Percentiles rank a stretch among this genome's conserved stretches.
Conservation (phyloP, 2,888 invertebrate genomes). For the Calliopum simillimum region DNA sequence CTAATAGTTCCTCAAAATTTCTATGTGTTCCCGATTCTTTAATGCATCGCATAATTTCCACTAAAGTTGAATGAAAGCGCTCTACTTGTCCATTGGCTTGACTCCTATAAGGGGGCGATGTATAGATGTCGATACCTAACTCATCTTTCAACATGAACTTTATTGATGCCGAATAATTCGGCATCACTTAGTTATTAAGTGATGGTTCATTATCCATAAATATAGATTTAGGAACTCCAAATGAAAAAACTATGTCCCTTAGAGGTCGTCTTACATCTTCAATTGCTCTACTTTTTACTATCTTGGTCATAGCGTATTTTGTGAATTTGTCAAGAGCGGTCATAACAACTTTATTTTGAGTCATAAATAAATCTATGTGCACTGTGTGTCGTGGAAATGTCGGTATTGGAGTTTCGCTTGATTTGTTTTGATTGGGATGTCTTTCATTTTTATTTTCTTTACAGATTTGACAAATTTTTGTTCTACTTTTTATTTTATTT, state of each 20-base stretch:
- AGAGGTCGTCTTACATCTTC: slow-evolving; percentile 37
- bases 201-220: slow-evolving; percentile 42
- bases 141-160: slow-evolving; percentile 34
- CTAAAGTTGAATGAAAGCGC: too few relatives aligned
- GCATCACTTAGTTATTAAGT: too few relatives aligned
- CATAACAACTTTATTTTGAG: not conserved
- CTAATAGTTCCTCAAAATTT: slow-evolving; percentile 14
- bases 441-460: too few relatives aligned
- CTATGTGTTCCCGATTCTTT: slow-evolving; percentile 30
- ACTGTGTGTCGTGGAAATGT: not conserved
- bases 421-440: too few relatives aligned
- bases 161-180: slow-evolving; percentile 33
- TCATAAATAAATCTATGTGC: not conserved
- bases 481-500: too few relatives aligned
- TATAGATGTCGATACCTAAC: slow-evolving; percentile 30
- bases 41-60: slow-evolving; percentile 41
- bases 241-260: slow-evolving; percentile 37
- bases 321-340: slow-evolving; percentile 6
- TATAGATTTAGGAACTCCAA: slow-evolving; percentile 37
- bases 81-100: slow-evolving; percentile 37
- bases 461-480: too few relatives aligned
- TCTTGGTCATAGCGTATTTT: slow-evolving; percentile 4
- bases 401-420: too few relatives aligned
- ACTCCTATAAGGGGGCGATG: slow-evolving; percentile 38
- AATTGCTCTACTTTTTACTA: slow-evolving; percentile 36